Conservation (phyloP, 1,140 invertebrate species). For the Zaprionus ghesquierei region DNA sequence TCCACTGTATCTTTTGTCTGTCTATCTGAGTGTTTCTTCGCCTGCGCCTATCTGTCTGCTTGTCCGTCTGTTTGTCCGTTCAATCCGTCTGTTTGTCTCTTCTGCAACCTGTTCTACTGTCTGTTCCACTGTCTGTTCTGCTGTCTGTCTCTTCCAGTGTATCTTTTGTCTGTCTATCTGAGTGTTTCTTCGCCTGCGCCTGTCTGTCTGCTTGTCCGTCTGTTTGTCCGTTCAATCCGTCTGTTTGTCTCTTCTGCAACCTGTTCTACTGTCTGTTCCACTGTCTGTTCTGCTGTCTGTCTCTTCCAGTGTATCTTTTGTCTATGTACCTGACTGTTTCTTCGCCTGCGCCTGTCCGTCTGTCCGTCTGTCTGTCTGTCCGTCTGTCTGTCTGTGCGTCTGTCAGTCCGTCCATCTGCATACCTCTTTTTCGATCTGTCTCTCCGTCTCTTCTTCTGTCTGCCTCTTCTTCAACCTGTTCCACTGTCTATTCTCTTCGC, state of each 20-base stretch:
- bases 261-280: not conserved
- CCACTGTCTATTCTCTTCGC: not conserved
- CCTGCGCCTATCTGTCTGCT: too few relatives aligned
- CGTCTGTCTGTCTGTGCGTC: not conserved
- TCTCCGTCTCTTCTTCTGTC: not conserved
- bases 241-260: not conserved
- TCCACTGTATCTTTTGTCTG: too few relatives aligned
- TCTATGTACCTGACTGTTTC: not conserved
- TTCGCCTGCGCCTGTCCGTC: not conserved
- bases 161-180: not conserved
- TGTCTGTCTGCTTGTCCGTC: not conserved
- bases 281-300: not conserved
- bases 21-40: too few relatives aligned
- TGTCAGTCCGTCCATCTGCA: not conserved
- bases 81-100: too few relatives aligned
- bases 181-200: too few relatives aligned
- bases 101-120: too few relatives aligned
- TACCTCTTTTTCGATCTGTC: not conserved
- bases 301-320: not conserved
- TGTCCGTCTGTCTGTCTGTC: not conserved
- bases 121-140: too few relatives aligned
- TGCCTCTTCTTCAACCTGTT: not conserved
- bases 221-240: not conserved
- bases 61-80: too few relatives aligned
- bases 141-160: too few relatives aligned